Base-by-base conservation (phyloP, 2,797 vertebrate species). In the Rallus crepitans region DNA sequence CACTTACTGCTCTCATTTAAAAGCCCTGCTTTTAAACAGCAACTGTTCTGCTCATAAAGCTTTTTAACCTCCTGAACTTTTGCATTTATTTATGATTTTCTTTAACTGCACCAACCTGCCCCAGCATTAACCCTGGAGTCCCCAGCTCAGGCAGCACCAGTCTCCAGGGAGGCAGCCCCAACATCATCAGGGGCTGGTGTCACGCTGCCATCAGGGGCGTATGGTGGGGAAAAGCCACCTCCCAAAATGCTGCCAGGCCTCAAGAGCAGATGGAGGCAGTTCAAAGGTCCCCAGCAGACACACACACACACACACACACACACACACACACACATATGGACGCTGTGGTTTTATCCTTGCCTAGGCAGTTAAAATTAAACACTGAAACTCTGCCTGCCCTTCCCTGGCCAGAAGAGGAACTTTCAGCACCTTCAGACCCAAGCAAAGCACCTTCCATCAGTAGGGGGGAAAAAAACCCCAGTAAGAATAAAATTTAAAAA, bases 271-370 rank as follows among this genome's bases (percentile, higher is more conserved):
- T 91, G 96, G 95, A 70, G 89, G 50, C 1, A 4, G 93, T 91
- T 94, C 95, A 94, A 78, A 94, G 94, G 95, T 94, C 89, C 94
- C 79, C 90, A 85, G 91, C 91, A 94, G 91, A 73, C 20, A 40
- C 30, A 14, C 48, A 18, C 28, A 16, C 57, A 23, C 25, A 31
- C 18, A 20, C 82, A 55, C 2, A 18, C 28, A 16, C 35, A 35
- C 35, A 35, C 35, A 35, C 35, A 35, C 35, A 35, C 35, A 35
- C 35, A 35, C 35, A 35, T 8, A 35, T 35, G 35, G 35, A 35
- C 35, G 35, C 76, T 53, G 89, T 0, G 11, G 79, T 95, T 94
- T 95, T 82, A 82, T 77, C 82, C 89, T 92, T 0, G 20, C 33
- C 79, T 42, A 33, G 81, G 69, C 40, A 75, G 61, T 12, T 63